Base-by-base conservation (phyloP, 1,140 invertebrate species). In the Telenomus remus region DNA sequence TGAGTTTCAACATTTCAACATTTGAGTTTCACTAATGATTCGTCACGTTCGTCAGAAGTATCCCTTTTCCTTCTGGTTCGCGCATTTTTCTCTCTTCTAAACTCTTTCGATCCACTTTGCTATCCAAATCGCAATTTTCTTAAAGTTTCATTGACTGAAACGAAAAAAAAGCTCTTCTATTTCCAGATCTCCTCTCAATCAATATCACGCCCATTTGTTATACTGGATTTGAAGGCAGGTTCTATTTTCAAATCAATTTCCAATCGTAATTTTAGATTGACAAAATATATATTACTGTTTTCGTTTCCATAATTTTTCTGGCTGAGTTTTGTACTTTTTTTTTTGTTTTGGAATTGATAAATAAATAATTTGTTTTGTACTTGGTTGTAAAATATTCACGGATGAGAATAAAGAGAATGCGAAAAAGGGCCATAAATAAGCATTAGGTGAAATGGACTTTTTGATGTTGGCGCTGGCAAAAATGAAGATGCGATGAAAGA, bases 401-500 rank as follows among this genome's bases (percentile, higher is more conserved):
- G 48, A 33, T 12, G 42, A 27, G 37, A 9, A 43, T 5, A 69
- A 12, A 61, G 48, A 13, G 51, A 51, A 50, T 14, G 39, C 46
- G 46, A 63, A 56, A 74, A 54, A 60, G 70, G 43, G 12, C 50
- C 63, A 56, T 74, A 74, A 74, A 74, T 74, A 74, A 72, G 69
- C 70, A 73, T 73, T 66, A 73, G 51, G 61, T 69, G 16, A 78
- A 63, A 55, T 65, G 49, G 51, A 74, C 56, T 63, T 74, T 72
- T 68, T 70, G 61, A 73, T 73, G 61, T 73, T 72, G 16, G 13
- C 33, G 46, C 10, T 19, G 13, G 34, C 19, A 57, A 68, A 70
- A 78, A 77, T 68, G 81, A 82, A 78, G 82, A 55, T 57, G 76
- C 76, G 81, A 80, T 73, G 80, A 85, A 80, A 84, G 83, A 85